Conservation (phyloP, 2,888 invertebrate species). For the Pyrochroa serraticornis region DNA sequence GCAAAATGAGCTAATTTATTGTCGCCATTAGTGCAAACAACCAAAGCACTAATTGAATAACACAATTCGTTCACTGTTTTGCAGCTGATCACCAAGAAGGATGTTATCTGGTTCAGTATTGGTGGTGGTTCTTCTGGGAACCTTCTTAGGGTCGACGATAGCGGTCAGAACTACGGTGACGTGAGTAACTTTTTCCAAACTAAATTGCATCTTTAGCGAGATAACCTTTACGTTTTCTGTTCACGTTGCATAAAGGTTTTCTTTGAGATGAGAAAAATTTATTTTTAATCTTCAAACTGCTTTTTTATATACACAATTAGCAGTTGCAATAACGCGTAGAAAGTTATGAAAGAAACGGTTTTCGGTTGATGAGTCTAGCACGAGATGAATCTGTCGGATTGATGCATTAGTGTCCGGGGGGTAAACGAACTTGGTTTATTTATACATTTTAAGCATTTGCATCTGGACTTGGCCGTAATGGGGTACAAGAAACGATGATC, state of each 20-base stretch:
- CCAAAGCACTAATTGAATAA: slow-evolving; percentile 1
- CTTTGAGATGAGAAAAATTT: too few species aligned
- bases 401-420: slow-evolving; percentile 15
- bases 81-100: not conserved
- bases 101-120: slow-evolving; percentile 3
- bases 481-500: not conserved
- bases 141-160: slow-evolving; percentile 15
- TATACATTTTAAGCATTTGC: slow-evolving; percentile 32
- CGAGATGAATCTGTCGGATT: not conserved
- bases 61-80: too few species aligned
- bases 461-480: slow-evolving; percentile 24
- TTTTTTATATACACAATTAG: not conserved
- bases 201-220: slow-evolving; percentile 2
- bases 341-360: not conserved
- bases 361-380: not conserved
- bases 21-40: not conserved
- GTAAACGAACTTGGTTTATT: slow-evolving; percentile 43
- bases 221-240: not conserved
- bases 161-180: slow-evolving; percentile 19
- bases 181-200: slow-evolving; percentile 17
- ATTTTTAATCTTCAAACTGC: too few species aligned
- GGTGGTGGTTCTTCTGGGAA: slow-evolving; percentile 7
- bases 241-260: too few species aligned
- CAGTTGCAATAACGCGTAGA: not conserved
- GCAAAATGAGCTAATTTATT: slow-evolving; percentile 17